Evolutionary conservation across 2,797 vertebrate species (phyloP).

Genomic region (Sylvia borin): DNA sequence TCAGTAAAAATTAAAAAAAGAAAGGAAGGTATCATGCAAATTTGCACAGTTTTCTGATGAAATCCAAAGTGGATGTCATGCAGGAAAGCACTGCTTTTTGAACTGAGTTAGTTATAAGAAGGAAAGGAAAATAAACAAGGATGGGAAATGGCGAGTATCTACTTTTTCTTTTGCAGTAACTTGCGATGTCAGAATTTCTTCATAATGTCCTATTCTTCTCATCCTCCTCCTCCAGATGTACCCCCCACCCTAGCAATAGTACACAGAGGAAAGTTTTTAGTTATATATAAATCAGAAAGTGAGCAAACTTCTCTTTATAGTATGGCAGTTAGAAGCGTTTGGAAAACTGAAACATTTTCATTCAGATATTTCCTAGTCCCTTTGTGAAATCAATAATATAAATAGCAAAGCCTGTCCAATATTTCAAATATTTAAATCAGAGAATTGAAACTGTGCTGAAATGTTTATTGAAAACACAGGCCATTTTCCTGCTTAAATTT

Average conservation of each 20-base stretch:
- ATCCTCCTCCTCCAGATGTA: not conserved
- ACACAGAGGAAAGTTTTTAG: not conserved
- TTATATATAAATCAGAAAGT: not conserved
- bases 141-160: not conserved
- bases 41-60: not conserved
- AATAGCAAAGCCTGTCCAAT: not conserved
- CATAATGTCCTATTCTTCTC: not conserved
- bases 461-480: not conserved
- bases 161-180: not conserved
- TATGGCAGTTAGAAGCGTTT: not conserved
- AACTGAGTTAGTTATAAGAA: not conserved
- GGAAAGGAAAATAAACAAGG: not conserved
- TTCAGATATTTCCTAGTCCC: not conserved
- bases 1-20: not conserved
- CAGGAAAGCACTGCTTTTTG: not conserved
- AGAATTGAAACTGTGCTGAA: not conserved
- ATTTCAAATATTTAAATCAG: not conserved
- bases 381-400: not conserved
- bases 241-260: not conserved
- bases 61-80: not conserved
- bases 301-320: not conserved
- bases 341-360: not conserved
- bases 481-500: not conserved
- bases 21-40: not conserved
- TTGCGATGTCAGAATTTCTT: not conserved